Evolutionary conservation across 2,797 vertebrate genomes (phyloP).

Genomic region (Sternotherus odoratus): DNA sequence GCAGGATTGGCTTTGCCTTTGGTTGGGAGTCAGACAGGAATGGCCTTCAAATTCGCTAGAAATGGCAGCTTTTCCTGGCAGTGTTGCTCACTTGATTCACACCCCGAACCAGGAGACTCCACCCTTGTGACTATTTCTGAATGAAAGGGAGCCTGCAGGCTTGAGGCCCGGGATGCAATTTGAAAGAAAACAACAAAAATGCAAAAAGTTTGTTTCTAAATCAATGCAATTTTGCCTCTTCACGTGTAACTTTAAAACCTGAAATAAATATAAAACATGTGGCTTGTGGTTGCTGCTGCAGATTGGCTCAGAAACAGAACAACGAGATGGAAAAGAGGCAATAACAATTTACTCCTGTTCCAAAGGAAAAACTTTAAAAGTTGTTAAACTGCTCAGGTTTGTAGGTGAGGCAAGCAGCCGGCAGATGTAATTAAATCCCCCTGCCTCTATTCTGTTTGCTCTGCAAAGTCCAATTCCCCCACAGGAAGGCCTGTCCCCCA

Average conservation of each 20-base stretch:
- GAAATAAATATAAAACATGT: background rate
- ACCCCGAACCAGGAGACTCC: background rate
- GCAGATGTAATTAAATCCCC: background rate
- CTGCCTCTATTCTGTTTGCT: background rate
- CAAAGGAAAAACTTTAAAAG: accelerated
- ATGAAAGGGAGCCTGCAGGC: background rate
- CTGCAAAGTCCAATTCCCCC: accelerated
- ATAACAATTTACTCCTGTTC: background rate
- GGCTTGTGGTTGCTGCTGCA: accelerated
- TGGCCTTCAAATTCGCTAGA: background rate
- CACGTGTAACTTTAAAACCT: background rate
- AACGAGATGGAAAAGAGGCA: background rate
- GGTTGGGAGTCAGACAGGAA: background rate
- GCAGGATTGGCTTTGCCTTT: background rate
- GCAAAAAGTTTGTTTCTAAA: background rate
- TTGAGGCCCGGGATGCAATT: background rate
- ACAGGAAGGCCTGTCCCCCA: background rate
- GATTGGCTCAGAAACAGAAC: background rate
- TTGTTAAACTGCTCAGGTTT: background rate
- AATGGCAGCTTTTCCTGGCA: background rate
- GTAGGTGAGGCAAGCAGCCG: background rate
- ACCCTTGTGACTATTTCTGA: background rate
- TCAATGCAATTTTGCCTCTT: background rate
- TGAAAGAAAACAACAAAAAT: background rate
- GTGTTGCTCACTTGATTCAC: background rate